Evolutionary conservation across 2,888 invertebrate species (phyloP).

Genomic region (Poecilobothrus nobilitatus): DNA sequence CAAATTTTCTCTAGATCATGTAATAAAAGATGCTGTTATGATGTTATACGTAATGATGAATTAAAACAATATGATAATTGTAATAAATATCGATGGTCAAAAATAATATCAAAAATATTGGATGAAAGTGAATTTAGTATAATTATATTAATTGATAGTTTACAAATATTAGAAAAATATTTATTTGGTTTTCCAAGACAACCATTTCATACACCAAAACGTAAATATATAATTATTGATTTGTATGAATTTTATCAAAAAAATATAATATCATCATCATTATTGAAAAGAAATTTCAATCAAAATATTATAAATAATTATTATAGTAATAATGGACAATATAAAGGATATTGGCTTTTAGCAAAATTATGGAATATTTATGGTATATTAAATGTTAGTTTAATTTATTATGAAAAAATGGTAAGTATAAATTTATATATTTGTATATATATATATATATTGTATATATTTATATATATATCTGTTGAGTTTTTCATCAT

Average conservation of each 20-base stretch:
- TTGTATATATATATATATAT: too few relatives aligned
- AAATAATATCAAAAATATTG: background rate
- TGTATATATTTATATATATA: too few relatives aligned
- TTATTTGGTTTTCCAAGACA: constrained; percentile 18
- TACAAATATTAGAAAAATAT: constrained; percentile 18
- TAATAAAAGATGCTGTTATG: too few relatives aligned
- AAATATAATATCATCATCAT: background rate
- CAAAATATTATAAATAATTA: too few relatives aligned
- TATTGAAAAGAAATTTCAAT: too few relatives aligned
- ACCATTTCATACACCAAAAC: constrained; percentile 20
- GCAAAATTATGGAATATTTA: constrained; percentile 22
- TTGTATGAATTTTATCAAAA: background rate
- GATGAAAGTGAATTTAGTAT: constrained; percentile 11
- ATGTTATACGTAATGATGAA: too few relatives aligned
- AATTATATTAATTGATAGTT: constrained; percentile 16
- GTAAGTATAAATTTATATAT: constrained; percentile 9
- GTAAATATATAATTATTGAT: constrained; percentile 19
- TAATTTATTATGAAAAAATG: constrained; percentile 18
- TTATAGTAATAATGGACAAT: background rate
- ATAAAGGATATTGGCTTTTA: constrained; percentile 12
- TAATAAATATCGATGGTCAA: background rate
- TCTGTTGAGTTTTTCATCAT: too few relatives aligned
- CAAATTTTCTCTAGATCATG: background rate
- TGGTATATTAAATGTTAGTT: constrained; percentile 17
- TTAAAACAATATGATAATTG: background rate